Conservation (phyloP, 2,888 invertebrate species). For the Drosophila acutilabella region DNA sequence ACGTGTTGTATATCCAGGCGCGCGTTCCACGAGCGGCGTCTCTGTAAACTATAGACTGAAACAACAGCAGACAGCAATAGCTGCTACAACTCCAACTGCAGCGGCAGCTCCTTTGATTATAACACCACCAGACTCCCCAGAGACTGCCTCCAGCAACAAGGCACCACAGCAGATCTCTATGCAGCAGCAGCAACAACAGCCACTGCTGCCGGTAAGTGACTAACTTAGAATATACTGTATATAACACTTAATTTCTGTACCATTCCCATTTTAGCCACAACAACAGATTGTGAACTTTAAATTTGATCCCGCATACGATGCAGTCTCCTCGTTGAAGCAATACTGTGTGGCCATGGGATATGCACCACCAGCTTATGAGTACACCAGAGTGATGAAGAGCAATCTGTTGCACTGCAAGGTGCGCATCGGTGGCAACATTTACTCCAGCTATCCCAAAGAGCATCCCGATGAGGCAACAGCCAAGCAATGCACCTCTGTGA, state of each 20-base stretch:
- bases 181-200: conserved; percentile 2
- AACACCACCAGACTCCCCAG: conserved; percentile 59
- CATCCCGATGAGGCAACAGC: conserved; percentile 75
- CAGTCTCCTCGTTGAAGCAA: conserved; percentile 69
- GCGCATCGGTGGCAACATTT: conserved; percentile 73
- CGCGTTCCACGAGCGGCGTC: conserved; percentile 29
- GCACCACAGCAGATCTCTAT: neutral
- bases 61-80: conserved; percentile 37
- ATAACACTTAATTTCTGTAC: neutral
- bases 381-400: conserved; percentile 58
- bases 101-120: conserved; percentile 27
- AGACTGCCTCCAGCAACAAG: conserved; percentile 16
- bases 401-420: conserved; percentile 77
- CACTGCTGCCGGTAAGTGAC: conserved; percentile 11
- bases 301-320: conserved; percentile 69
- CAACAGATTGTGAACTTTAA: conserved; percentile 19
- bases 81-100: neutral
- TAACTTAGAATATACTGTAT: neutral
- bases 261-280: conserved; percentile 10
- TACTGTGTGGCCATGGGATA: conserved; percentile 77
- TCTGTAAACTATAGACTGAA: conserved; percentile 70
- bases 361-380: conserved; percentile 72
- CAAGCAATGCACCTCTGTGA: conserved; percentile 74
- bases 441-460: conserved; percentile 83
- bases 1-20: conserved; percentile 21